phyloP scores from a whole-genome alignment of 2,888 invertebrate species.

The Taphrorychus bicolor region DNA sequence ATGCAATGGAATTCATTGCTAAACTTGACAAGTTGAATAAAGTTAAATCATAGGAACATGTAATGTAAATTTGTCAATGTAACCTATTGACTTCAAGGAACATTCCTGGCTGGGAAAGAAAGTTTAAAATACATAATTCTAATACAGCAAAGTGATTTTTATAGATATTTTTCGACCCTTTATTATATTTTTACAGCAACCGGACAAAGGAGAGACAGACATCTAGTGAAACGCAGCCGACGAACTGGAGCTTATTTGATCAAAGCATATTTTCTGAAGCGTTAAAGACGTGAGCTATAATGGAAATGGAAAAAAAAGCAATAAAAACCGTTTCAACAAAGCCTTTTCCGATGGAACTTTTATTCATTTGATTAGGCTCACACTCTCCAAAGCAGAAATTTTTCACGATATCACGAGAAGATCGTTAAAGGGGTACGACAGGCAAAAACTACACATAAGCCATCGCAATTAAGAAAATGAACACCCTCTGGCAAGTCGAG shows the following conservation, averaged over 20 bases:
- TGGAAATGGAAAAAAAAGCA: conserved; percentile 35
- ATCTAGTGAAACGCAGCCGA: conserved; percentile 41
- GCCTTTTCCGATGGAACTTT: conserved; percentile 6
- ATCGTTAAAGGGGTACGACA: not conserved
- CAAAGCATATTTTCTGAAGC: conserved; percentile 47
- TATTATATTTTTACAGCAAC: conserved; percentile 37
- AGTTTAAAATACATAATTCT: too few relatives aligned
- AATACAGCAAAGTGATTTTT: too few relatives aligned
- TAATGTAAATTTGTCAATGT: too few relatives aligned
- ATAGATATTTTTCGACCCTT: conserved; percentile 10
- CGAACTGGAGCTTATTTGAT: conserved; percentile 46
- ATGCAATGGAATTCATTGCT: too few relatives aligned
- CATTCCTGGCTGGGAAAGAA: too few relatives aligned
- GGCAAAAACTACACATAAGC: not conserved
- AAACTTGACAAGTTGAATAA: too few relatives aligned
- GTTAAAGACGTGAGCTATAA: conserved; percentile 41
- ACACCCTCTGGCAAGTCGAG: conserved; percentile 30
- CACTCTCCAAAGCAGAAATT: not conserved
- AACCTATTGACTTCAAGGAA: too few relatives aligned
- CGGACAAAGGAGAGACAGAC: conserved; percentile 37
- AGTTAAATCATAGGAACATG: too few relatives aligned
- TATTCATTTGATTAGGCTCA: conserved; percentile 16
- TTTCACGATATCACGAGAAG: not conserved
- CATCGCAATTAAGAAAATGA: conserved; percentile 37
- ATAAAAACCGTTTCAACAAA: conserved; percentile 22